Evolutionary conservation across 1,140 invertebrate species (phyloP), one percentile per base, ranked within the genome.

Genomic region (Solenopsis invicta): DNA sequence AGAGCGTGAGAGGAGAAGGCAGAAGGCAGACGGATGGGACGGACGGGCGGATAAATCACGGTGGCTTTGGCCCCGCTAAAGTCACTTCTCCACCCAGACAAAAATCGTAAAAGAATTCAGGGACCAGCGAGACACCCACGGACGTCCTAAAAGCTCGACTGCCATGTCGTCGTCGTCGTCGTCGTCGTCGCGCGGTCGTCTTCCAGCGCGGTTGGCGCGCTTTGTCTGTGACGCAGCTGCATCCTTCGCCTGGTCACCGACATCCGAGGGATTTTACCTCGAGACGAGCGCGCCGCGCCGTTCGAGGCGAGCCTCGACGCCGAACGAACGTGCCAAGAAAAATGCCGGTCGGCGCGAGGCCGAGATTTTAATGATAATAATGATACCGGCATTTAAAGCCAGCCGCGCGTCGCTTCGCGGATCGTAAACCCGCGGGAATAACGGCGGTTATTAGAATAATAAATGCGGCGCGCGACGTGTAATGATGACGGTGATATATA

Each of bases 31-130:
- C 72, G 71, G 41, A 90, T 86, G 48, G 71, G 41, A 90, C 88
- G 86, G 88, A 91, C 85, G 85, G 87, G 86, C 67, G 89, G 91
- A 93, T 93, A 93, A 93, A 93, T 93, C 92, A 93, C 88, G 81
- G 61, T 72, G 85, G 87, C 84, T 85, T 90, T 87, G 81, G 81
- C 41, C 37, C 72, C 18, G 91, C 90, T 85, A 76, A 50, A 88
- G 91, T 88, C 85, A 84, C 80, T 87, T 67, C 78, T 64, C 37
- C 66, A 76, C n/a, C 87, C 92, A 93, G 92, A 93, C 92, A 93
- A 93, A 93, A 93, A 93, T 93, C 92, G 92, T 93, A 90, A 92
- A 93, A 93, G 91, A 93, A 85, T 87, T 64, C 24, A 66, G 59
- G 66, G 86, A 78, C 76, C 84, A 86, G 56, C 76, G 80, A 72